Conservation (phyloP, 1,140 invertebrate species). For the Drosophila watanabei region DNA sequence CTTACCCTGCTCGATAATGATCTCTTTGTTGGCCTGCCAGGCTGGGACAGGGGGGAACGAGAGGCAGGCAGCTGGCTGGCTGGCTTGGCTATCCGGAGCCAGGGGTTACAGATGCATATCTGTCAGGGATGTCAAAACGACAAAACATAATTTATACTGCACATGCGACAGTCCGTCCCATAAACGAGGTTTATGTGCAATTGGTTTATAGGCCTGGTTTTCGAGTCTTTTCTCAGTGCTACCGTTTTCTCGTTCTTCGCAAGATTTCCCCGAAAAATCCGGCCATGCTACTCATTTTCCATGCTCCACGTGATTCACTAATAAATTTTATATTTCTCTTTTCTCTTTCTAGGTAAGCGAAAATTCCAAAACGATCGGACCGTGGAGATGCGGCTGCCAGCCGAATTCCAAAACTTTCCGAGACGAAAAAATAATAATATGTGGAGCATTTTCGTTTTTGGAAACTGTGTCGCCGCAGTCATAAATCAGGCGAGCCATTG, state of each 20-base stretch:
- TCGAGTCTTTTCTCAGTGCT: slow-evolving; percentile 35
- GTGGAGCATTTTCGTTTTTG: slow-evolving; percentile 63
- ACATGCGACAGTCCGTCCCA: slow-evolving; percentile 65
- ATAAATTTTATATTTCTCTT: slow-evolving; percentile 40
- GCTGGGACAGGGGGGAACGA: slow-evolving; percentile 14
- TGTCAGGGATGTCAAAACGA: slow-evolving; percentile 78
- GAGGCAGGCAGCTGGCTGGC: slow-evolving; percentile 45
- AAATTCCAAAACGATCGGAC: slow-evolving; percentile 24
- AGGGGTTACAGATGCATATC: slow-evolving; percentile 73
- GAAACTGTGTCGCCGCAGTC: slow-evolving; percentile 71
- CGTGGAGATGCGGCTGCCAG: slow-evolving; percentile 6
- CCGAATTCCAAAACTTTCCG: slow-evolving; percentile 26
- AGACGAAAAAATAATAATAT: slow-evolving; percentile 30
- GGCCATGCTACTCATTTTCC: slow-evolving; percentile 29
- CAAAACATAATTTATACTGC: slow-evolving; percentile 74
- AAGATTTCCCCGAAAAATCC: slow-evolving; percentile 44
- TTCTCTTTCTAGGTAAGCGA: slow-evolving; percentile 71
- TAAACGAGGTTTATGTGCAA: slow-evolving; percentile 58
- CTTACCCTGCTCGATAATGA: slow-evolving; percentile 70
- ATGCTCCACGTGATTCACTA: slow-evolving; percentile 49
- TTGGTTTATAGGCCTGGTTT: slow-evolving; percentile 58
- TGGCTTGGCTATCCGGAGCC: slow-evolving; percentile 22
- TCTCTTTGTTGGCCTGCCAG: slow-evolving; percentile 65
- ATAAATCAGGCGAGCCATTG: slow-evolving; percentile 70
- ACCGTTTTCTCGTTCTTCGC: slow-evolving; percentile 20